Base-by-base conservation (phyloP, 2,113 vertebrate genomes). In the Spea multiplicata region DNA sequence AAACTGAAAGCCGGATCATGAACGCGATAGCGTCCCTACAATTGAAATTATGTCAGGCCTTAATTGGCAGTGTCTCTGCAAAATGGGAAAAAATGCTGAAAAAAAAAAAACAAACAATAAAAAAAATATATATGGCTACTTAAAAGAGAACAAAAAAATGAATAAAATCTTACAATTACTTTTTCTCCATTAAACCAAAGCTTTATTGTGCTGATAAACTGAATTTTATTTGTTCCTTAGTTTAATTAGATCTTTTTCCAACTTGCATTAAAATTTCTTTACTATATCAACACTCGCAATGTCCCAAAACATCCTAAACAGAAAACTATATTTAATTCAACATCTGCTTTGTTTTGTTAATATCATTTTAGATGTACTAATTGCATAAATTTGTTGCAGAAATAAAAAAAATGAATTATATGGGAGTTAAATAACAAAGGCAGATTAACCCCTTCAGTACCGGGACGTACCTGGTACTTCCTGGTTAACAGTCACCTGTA, bases 141-240 rank as follows among this genome's bases (percentile, higher is more conserved):
- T 75, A 67, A 67, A 75, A 75, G 12, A 57, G 55, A 47, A 30
- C 30, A 9, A 53, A 46, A 59, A 61, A 66, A 75, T 44, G 45
- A 46, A 76, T 76, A 76, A 76, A 76, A 68, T 16, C 66, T 6
- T 30, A 50, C 69, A 73, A 73, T 66, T 72, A 66, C 61, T 66
- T 66, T 80, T 66, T 52, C 70, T 80, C 52, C 70, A 66, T 80
- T 80, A 72, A 80, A 80, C 77, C 30, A 57, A 66, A 30, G 62
- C 62, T 79, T 79, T 79, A 79, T 73, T 71, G 44, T 71, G 62
- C 70, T 66, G 50, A 67, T 73, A 80, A 73, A 72, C 70, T 73
- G 44, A 49, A 72, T 80, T 73, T 72, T 71, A 71, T 66, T 72
- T 80, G 64, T 74, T 81, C 44, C 49, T 69, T 9, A 66, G n/a